phyloP scores from a whole-genome alignment of 2,888 invertebrate species.

The Apodemia zela region DNA sequence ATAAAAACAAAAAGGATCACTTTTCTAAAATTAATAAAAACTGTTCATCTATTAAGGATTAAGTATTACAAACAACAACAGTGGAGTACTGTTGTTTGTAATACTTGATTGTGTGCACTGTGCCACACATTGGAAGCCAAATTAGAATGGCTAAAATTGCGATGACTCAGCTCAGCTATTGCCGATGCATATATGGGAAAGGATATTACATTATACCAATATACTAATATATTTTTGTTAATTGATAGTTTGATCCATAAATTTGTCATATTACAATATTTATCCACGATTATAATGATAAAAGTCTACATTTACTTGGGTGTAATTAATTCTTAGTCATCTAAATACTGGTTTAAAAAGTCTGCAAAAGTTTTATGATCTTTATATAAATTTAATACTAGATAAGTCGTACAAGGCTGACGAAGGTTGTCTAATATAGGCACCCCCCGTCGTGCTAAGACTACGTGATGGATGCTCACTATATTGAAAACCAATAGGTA shows the following conservation, averaged over 20 bases:
- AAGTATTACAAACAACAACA: no score
- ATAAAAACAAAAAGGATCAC: no score
- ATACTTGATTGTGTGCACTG: no score
- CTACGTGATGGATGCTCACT: constrained; percentile 72
- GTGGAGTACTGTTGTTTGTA: no score
- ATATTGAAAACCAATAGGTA: constrained; percentile 75
- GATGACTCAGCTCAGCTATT: no score
- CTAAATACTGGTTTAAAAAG: background rate
- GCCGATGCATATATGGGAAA: no score
- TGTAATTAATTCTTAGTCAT: background rate
- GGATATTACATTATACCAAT: background rate
- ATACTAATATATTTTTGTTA: background rate
- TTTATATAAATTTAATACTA: constrained; percentile 25
- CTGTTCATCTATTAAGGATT: no score
- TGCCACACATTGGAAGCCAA: no score
- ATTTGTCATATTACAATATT: constrained; percentile 1
- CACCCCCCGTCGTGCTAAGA: constrained; percentile 68
- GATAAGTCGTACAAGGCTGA: constrained; percentile 47
- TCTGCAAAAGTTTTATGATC: background rate
- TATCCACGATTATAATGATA: background rate
- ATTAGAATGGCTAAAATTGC: no score
- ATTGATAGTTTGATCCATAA: background rate
- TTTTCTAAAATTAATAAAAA: no score
- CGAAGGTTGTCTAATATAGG: constrained; percentile 76
- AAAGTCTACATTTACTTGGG: background rate